A percentile compares a stretch with the other conserved stretches of the same genome.
These are phyloP conservation scores for Kobus ellipsiprymnus DNA, from an alignment of 2,113 vertebrate genomes.

Conservation along the genomic window DNA sequence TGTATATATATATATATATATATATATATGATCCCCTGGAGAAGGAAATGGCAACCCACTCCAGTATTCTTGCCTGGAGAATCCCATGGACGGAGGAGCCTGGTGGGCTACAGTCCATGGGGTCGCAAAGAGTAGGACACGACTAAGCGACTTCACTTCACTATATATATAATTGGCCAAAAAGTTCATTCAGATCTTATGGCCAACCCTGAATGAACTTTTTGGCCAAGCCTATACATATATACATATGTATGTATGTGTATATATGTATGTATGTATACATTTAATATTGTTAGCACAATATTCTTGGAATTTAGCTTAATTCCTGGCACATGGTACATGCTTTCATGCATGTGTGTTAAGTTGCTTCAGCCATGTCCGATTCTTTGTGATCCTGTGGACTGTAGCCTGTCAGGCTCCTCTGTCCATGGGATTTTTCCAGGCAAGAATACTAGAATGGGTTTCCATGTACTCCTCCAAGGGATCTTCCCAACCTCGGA, in stretches of 20 bases:
- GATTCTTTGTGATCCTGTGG: not conserved
- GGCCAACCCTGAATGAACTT: not conserved
- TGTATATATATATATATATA: too few species aligned
- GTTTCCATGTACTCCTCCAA: not conserved
- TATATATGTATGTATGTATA: not conserved
- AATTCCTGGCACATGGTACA: not conserved
- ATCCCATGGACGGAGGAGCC: too few species aligned
- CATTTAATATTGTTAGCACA: not conserved
- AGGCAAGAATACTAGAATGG: not conserved
- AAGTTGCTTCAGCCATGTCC: not conserved
- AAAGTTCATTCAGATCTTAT: not conserved
- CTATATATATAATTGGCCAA: not conserved
- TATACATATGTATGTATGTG: too few species aligned
- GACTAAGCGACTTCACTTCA: too few species aligned
- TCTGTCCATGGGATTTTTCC: not conserved
- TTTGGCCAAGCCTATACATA: not conserved
- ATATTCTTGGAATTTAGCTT: not conserved
- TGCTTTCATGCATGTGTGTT: accelerated
- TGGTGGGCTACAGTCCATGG: too few species aligned
- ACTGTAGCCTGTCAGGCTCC: not conserved
- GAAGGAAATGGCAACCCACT: too few species aligned
- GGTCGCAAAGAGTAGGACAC: too few species aligned
- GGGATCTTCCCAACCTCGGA: not conserved
- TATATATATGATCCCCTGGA: too few species aligned
- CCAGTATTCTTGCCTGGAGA: too few species aligned